Conservation (phyloP, 2,888 invertebrate genomes). For the Drosophila yooni region DNA sequence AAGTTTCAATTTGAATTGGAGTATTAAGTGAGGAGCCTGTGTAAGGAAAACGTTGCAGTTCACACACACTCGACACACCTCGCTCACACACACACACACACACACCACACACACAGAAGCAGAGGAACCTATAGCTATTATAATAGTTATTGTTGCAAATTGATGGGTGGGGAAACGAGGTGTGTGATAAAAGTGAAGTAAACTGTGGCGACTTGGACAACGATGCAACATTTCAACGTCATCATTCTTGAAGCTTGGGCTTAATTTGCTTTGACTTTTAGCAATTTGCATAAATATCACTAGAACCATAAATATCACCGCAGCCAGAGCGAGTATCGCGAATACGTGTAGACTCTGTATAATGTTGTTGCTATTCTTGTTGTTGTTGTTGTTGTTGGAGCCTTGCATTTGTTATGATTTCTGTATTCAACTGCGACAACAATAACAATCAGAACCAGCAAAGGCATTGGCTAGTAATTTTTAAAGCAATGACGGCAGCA, state of each 20-base stretch:
- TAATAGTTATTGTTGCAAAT: constrained; percentile 25
- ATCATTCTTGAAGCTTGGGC: constrained; percentile 73
- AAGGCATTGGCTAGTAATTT: constrained; percentile 34
- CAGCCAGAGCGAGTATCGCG: constrained; percentile 17
- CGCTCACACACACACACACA: constrained; percentile 12
- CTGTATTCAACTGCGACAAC: constrained; percentile 57
- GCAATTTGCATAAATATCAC: constrained; percentile 81
- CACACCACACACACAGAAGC: constrained; percentile 9
- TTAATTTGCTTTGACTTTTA: constrained; percentile 81
- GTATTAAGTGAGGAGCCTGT: constrained; percentile 14
- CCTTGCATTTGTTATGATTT: constrained; percentile 66
- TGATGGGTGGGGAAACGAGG: constrained; percentile 20
- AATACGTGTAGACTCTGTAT: constrained; percentile 17
- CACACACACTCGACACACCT: constrained; percentile 57
- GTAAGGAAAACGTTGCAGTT: constrained; percentile 2
- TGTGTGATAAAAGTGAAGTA: constrained; percentile 28
- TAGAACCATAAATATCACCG: constrained; percentile 48
- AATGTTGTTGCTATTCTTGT: constrained; percentile 8
- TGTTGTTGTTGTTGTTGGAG: constrained; percentile 19
- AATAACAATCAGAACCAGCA: constrained; percentile 65
- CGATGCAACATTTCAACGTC: constrained; percentile 65
- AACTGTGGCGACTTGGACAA: constrained; percentile 31
- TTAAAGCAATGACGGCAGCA: constrained; percentile 48
- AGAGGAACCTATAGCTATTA: constrained; percentile 2
- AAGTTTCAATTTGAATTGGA: constrained; percentile 5